Evolutionary conservation across 2,113 vertebrate genomes (phyloP).

Genomic region (Oplegnathus fasciatus): DNA sequence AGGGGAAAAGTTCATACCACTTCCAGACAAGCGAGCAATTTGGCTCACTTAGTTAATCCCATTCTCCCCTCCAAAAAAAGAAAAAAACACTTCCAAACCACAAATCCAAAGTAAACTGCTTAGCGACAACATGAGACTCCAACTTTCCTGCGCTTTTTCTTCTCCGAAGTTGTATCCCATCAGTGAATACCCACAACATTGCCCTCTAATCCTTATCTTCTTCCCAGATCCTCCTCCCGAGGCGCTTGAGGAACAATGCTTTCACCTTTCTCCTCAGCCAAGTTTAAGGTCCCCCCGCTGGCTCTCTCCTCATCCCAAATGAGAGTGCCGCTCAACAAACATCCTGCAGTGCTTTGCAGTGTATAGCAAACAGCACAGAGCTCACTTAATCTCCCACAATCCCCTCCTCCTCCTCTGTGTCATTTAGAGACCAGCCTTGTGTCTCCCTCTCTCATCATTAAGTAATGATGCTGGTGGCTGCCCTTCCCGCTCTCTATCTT

Average conservation of each 20-base stretch:
- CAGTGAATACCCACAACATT: slow-evolving; percentile 45
- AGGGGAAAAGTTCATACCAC: slow-evolving; percentile 51
- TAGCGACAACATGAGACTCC: slow-evolving; percentile 34
- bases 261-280: slow-evolving; percentile 45
- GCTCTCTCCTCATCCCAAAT: slow-evolving; percentile 66
- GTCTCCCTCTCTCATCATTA: slow-evolving; percentile 76
- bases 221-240: slow-evolving; percentile 55
- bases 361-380: slow-evolving; percentile 72
- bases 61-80: slow-evolving; percentile 36
- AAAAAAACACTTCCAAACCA: slow-evolving; percentile 13
- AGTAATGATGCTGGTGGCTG: slow-evolving; percentile 66
- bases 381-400: slow-evolving; percentile 82
- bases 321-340: slow-evolving; percentile 72
- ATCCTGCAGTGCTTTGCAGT: slow-evolving; percentile 73
- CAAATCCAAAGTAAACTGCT: slow-evolving; percentile 58
- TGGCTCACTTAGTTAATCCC: slow-evolving; percentile 57
- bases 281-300: slow-evolving; percentile 60
- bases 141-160: slow-evolving; percentile 36
- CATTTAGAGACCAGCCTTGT: slow-evolving; percentile 74
- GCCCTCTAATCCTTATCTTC: slow-evolving; percentile 66
- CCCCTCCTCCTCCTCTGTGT: slow-evolving; percentile 76
- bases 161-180: slow-evolving; percentile 56
- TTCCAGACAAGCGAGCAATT: slow-evolving; percentile 45
- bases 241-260: slow-evolving; percentile 48
- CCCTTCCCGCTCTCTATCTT: slow-evolving; percentile 34